phyloP scores from a whole-genome alignment of 2,797 vertebrate species.

The Fistularia tabacaria region DNA sequence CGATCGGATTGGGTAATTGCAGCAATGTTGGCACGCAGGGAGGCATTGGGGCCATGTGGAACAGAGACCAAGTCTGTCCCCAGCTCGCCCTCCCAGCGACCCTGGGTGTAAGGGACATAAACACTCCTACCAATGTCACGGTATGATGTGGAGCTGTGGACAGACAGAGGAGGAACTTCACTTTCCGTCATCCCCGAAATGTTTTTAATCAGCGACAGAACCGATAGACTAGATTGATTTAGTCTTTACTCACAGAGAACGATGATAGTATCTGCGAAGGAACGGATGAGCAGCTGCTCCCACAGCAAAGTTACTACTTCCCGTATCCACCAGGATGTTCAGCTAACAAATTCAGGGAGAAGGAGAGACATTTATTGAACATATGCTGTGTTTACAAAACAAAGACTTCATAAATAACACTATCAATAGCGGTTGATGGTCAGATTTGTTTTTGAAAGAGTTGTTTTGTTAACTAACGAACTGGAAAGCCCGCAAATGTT shows the following conservation, averaged over 20 bases:
- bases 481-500: too few relatives aligned
- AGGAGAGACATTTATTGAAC: conserved; percentile 12
- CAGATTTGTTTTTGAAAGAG: too few relatives aligned
- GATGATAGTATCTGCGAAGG: conserved; percentile 91
- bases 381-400: background rate
- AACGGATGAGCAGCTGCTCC: conserved; percentile 95
- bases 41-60: conserved; percentile 91
- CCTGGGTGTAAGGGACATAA: conserved; percentile 98
- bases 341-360: conserved; percentile 61
- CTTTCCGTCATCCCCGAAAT: background rate
- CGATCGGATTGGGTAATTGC: conserved; percentile 96
- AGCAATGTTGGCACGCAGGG: conserved; percentile 92
- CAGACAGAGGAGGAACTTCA: background rate
- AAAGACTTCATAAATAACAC: too few relatives aligned
- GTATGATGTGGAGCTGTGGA: conserved; percentile 83
- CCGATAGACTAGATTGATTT: background rate
- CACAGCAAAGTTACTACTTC: conserved; percentile 98
- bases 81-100: conserved; percentile 97
- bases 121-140: conserved; percentile 88
- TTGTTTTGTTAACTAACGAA: too few relatives aligned
- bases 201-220: background rate
- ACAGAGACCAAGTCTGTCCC: conserved; percentile 94
- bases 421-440: too few relatives aligned
- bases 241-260: conserved; percentile 85
- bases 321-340: conserved; percentile 98